Evolutionary conservation across 64 coral and sea anemone genomes (phyloP), one percentile per base, ranked within the genome.

Genomic region (Cladopsammia gracilis): DNA sequence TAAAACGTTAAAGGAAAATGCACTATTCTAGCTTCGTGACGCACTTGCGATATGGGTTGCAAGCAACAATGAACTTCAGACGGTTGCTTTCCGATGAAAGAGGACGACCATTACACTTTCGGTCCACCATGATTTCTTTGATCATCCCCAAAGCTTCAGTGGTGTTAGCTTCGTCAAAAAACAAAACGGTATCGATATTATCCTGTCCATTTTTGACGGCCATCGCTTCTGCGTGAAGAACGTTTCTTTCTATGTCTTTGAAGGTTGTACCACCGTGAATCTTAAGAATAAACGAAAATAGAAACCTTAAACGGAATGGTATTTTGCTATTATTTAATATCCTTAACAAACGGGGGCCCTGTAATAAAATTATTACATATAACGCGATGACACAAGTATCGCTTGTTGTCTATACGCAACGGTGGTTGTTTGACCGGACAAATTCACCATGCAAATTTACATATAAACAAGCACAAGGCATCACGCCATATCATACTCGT

Each of bases 141-240:
- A 95, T 90, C 66, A 95, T 85, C 23, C 83, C 93, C 11, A 95
- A 73, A 16, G 93, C 93, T 45, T 90, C 93, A 48, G 88, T 95
- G 12, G 93, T 95, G 64, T 95, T 95, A 0, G 93, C 93, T 25
- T 95, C 93, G 56, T 95, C 93, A 90, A 95, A 95, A 62, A 95
- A 95, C 25, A 95, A 34, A 4, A 90, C 80, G 58, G 93, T 95
- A 49, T 95, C 93, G 64, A 90, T 20, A 46, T 68, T 25, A 4
- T 48, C 46, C 11, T 69, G 62, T 45, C 52, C 62, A 26, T 95
- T 95, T 14, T 50, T 9, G 20, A 42, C 34, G 56, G 93, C 93
- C 64, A 90, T 58, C 6, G 44, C 80, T 65, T 95, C 93, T 3
- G 93, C 93, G 59, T 95, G 67, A 25, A 53, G 57, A 7, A 95